Percentiles rank a stretch among this genome's conserved stretches.
phyloP scores from a whole-genome alignment of 2,113 vertebrate species.

The Upupa epops region DNA sequence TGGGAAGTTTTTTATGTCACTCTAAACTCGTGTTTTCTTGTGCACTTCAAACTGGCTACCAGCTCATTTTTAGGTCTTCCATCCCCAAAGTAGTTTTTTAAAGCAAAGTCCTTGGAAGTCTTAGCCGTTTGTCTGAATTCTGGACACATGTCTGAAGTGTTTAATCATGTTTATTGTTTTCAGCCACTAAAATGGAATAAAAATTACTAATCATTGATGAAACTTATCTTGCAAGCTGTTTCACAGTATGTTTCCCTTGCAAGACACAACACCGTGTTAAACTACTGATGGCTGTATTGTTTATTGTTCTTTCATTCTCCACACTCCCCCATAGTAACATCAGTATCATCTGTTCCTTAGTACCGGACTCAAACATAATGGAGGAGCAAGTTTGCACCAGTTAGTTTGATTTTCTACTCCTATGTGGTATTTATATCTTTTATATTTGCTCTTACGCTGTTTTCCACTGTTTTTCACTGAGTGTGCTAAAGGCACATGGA shows the following conservation, averaged over 20 bases:
- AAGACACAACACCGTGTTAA: conserved; percentile 58
- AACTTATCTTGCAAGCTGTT: conserved; percentile 77
- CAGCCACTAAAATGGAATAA: conserved; percentile 78
- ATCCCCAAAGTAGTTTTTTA: conserved; percentile 18
- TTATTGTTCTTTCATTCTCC: conserved; percentile 67
- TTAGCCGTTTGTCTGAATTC: conserved; percentile 63
- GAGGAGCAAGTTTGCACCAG: not conserved
- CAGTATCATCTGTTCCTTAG: conserved; percentile 18
- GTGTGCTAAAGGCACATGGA: not conserved
- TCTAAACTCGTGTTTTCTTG: not conserved
- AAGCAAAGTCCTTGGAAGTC: conserved; percentile 46
- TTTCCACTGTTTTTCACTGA: conserved; percentile 4
- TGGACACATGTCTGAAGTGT: conserved; percentile 72
- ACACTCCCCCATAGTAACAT: not conserved
- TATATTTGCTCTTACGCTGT: conserved; percentile 4
- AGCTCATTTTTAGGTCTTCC: not conserved
- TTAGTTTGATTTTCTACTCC: not conserved
- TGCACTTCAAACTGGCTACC: not conserved
- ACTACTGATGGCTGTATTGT: conserved; percentile 57
- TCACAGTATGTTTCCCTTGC: conserved; percentile 76
- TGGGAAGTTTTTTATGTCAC: not conserved
- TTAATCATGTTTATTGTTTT: conserved; percentile 80
- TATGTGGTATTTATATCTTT: not conserved
- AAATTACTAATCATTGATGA: conserved; percentile 79
- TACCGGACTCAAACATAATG: not conserved